Base-by-base conservation (phyloP, 2,113 vertebrate species). In the Pluvianellus socialis region DNA sequence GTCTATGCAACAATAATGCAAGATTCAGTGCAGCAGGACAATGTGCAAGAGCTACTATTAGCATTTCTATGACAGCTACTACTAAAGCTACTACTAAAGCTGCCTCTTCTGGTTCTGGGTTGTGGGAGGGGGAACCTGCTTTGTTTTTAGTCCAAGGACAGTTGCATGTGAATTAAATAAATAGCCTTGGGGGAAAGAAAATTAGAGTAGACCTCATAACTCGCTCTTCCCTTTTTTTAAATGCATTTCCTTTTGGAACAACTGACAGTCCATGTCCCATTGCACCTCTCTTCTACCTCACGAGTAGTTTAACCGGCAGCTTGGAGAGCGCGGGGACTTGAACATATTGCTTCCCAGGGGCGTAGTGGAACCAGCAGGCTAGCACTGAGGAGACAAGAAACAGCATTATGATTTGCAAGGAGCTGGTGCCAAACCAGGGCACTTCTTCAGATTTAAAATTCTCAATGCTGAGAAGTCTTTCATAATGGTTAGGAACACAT, bases 1-100 rank as follows among this genome's bases (percentile, higher is more conserved):
- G 0, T 0, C 27, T 66, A 40, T 40, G 30, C 1, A 3, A 90
- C 73, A 61, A 7, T 27, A 90, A 59, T 52, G n/a, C 33, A 92
- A 93, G 40, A 65, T 47, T 85, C n/a, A 62, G 3, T 52, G 47
- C 56, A 67, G 38, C 20, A 85, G 23, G 24, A 84, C 73, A 84
- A 81, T 9, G 17, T 33, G 32, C 8, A 73, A 19, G 7, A 56
- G 6, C 40, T 58, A 15, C 30, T 11, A 26, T 13, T 58, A 28
- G 12, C 32, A 10, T 16, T 62, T 22, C 28, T n/a, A 18, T 19
- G 76, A 44, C 52, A 38, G 26, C 38, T 66, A 20, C 68, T 42
- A 14, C 20, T 68, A 61, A 45, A 95, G 27, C 40, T 88, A 24
- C 40, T 23, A 44, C 12, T 76, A 20, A 19, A 67, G 33, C 19